Evolutionary conservation across 2,113 vertebrate genomes (phyloP), one percentile per base, ranked within the genome.

Genomic region (Dasyprocta punctata): DNA sequence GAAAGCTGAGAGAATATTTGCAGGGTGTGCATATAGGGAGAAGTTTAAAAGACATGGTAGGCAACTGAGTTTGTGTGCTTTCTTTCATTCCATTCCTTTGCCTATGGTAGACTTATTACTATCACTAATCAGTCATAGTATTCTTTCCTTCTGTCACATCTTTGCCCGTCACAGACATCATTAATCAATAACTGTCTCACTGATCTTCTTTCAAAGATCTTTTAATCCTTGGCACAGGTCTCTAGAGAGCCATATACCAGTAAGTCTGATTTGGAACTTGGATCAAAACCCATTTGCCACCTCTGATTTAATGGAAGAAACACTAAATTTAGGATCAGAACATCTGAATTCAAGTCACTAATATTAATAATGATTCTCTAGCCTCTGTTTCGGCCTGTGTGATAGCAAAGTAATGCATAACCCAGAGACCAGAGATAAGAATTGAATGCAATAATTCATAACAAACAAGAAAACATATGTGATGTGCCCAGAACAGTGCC

Each of bases 81-180:
- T 47, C 73, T 49, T 75, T 30, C 8, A 56, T 49, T 81, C 77
- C 9, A 17, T 41, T 60, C 17, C 24, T 92, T 58, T 86, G 17
- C 12, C 61, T 22, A 22, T 1, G 16, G 73, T 30, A 96, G 96
- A 93, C 86, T 56, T 56, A 56, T 56, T 56, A 56, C 19, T 56
- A 89, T 92, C 61, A 69, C 85, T 84, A 94, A 85, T 92, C 94
- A 91, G 26, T 69, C 82, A 86, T 5, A 86, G 41, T n/a, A 30
- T 22, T 93, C 47, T 84, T 91, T 90, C 33, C 56, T 9, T 30
- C 13, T 24, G 41, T 92, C 61, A 52, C 9, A 30, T 5, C 38
- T 93, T 87, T 78, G 60, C 90, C 60, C 24, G 41, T 30, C 19
- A 58, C 38, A 96, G 96, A 89, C 92, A 88, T 95, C 71, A 67